Percentiles rank a stretch among this genome's conserved stretches.
Conservation (phyloP, 2,797 vertebrate genomes). For the Cuniculus paca region DNA sequence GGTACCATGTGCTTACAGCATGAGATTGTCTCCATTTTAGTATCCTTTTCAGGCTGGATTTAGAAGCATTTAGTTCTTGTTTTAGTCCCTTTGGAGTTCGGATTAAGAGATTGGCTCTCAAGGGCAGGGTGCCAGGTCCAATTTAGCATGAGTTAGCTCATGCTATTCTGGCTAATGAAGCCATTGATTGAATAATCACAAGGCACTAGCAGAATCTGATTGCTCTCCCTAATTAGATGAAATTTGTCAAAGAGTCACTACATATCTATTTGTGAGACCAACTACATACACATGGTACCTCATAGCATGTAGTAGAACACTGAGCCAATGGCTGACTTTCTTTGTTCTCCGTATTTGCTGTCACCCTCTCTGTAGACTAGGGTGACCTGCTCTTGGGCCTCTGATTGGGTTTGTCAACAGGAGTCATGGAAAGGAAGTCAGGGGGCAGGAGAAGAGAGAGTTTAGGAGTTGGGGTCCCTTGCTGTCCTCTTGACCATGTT, state of each 20-base stretch:
- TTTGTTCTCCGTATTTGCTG: not conserved
- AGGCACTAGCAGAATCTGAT: not conserved
- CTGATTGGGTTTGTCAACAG: not conserved
- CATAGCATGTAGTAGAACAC: not conserved
- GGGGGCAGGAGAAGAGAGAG: not conserved
- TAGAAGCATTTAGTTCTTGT: not conserved
- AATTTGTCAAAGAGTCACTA: not conserved
- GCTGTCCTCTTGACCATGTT: not conserved
- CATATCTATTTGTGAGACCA: not conserved
- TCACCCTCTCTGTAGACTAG: no score
- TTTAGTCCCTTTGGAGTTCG: not conserved
- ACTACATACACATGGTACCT: not conserved
- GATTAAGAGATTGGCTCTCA: constrained; percentile 53
- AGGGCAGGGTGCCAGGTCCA: constrained; percentile 38
- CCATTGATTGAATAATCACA: constrained; percentile 63
- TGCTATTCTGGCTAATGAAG: constrained; percentile 59
- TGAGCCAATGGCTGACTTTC: not conserved
- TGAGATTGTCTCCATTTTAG: not conserved
- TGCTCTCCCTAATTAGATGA: not conserved
- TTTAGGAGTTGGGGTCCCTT: not conserved
- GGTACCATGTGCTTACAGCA: not conserved
- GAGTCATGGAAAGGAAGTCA: not conserved
- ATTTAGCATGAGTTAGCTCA: constrained; percentile 51
- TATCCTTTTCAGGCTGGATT: not conserved
- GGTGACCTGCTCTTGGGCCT: not conserved